Conservation (phyloP, 1,140 invertebrate species). For the Heliconius melpomene region DNA sequence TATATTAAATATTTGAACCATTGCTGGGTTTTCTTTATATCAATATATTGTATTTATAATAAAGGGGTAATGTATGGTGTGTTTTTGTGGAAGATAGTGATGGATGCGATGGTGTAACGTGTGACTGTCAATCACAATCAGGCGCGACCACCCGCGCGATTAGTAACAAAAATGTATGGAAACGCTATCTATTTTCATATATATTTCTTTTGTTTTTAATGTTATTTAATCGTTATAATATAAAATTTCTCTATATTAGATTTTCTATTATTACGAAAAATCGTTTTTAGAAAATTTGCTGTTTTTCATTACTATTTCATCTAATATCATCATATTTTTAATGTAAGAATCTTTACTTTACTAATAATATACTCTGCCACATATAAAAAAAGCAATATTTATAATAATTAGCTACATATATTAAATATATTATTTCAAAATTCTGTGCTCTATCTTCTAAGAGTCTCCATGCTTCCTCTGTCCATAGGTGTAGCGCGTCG, state of each 20-base stretch:
- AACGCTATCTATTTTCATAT: slow-evolving; percentile 13
- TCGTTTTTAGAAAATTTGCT: no score
- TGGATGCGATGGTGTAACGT: slow-evolving; percentile 64
- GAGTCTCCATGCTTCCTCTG: slow-evolving; percentile 40
- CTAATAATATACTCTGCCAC: background rate
- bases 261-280: no score
- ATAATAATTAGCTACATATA: no score
- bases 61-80: slow-evolving; percentile 46
- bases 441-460: slow-evolving; percentile 3
- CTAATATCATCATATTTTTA: no score
- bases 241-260: no score
- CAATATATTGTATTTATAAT: background rate
- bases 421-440: no score
- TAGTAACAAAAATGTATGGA: slow-evolving; percentile 52
- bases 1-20: slow-evolving; percentile 27
- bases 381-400: background rate
- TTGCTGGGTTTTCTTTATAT: slow-evolving; percentile 31
- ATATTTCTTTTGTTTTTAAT: background rate
- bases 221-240: background rate
- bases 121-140: slow-evolving; percentile 77
- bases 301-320: no score
- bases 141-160: slow-evolving; percentile 74
- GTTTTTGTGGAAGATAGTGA: slow-evolving; percentile 37
- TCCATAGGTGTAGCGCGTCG: slow-evolving; percentile 55
- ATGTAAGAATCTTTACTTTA: no score